Evolutionary conservation across 2,797 vertebrate species (phyloP).

Genomic region (Galaxias olidus): DNA sequence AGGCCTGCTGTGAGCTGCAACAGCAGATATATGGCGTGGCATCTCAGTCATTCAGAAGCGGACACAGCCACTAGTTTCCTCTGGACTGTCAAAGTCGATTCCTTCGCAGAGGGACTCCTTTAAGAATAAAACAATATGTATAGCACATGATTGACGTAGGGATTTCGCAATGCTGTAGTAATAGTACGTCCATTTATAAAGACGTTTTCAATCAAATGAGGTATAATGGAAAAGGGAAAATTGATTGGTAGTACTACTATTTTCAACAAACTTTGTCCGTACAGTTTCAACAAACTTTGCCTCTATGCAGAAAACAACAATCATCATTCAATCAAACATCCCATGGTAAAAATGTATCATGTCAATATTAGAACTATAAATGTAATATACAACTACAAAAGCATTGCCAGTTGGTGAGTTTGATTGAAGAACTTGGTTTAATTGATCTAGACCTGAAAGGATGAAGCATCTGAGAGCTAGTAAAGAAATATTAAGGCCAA

Average conservation of each 20-base stretch:
- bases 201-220: no score
- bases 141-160: constrained; percentile 19
- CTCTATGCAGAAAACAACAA: background rate
- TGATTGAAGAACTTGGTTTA: background rate
- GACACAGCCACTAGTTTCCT: constrained; percentile 73
- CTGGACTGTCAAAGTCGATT: constrained; percentile 72
- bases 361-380: background rate
- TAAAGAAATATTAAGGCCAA: no score
- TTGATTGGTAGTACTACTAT: no score
- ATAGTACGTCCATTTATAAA: background rate
- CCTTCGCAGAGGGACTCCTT: constrained; percentile 79
- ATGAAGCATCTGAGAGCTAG: no score
- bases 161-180: background rate
- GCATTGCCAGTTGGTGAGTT: background rate
- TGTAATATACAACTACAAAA: background rate
- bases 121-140: constrained; percentile 31
- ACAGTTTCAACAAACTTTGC: no score
- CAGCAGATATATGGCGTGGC: background rate
- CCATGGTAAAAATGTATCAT: background rate
- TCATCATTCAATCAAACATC: constrained; percentile 1
- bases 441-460: no score
- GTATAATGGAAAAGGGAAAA: no score
- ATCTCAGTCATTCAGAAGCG: constrained; percentile 71
- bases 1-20: background rate
- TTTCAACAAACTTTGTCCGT: no score